A percentile compares a stretch with the other conserved stretches of the same genome.
These are phyloP conservation scores for Mylabris phalerata DNA, from an alignment of 1,140 invertebrate species.

Conservation along the genomic window DNA sequence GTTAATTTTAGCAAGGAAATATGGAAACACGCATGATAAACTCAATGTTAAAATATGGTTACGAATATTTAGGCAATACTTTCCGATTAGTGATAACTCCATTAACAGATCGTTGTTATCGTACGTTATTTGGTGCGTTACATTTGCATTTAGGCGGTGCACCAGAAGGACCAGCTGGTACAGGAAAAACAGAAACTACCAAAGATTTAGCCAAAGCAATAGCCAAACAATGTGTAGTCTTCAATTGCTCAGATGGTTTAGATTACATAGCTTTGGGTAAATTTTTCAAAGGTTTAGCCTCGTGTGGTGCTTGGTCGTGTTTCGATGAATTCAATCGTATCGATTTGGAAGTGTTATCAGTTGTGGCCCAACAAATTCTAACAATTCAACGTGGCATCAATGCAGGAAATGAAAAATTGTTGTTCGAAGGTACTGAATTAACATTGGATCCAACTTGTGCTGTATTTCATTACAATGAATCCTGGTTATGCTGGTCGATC, in stretches of 20 bases:
- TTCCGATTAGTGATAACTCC: conserved; percentile 83
- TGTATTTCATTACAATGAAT: conserved; percentile 71
- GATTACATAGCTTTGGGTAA: conserved; percentile 92
- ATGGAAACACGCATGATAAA: conserved; percentile 89
- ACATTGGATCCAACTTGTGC: conserved; percentile 56
- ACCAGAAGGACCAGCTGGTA: conserved; percentile 90
- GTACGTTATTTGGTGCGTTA: conserved; percentile 85
- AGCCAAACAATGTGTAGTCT: conserved; percentile 93
- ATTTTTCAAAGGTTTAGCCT: conserved; percentile 94
- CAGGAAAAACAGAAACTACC: conserved; percentile 94
- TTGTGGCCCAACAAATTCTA: conserved; percentile 79
- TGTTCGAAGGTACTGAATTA: conserved; percentile 56
- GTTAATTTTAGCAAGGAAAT: conserved; percentile 49
- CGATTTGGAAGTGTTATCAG: conserved; percentile 77
- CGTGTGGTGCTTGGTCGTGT: conserved; percentile 94
- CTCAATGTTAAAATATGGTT: conserved; percentile 82
- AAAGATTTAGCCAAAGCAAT: conserved; percentile 96
- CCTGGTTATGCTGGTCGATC: conserved; percentile 67
- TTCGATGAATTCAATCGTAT: conserved; percentile 94
- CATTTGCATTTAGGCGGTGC: conserved; percentile 81
- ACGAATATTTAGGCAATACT: conserved; percentile 92
- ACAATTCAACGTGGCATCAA: conserved; percentile 51
- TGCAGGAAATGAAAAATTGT: conserved; percentile 38
- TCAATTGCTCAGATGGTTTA: conserved; percentile 90
- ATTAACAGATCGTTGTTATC: conserved; percentile 87